Evolutionary conservation across 2,113 vertebrate genomes (phyloP), one percentile per base, ranked within the genome.

Genomic region (Halcyon malimbica): DNA sequence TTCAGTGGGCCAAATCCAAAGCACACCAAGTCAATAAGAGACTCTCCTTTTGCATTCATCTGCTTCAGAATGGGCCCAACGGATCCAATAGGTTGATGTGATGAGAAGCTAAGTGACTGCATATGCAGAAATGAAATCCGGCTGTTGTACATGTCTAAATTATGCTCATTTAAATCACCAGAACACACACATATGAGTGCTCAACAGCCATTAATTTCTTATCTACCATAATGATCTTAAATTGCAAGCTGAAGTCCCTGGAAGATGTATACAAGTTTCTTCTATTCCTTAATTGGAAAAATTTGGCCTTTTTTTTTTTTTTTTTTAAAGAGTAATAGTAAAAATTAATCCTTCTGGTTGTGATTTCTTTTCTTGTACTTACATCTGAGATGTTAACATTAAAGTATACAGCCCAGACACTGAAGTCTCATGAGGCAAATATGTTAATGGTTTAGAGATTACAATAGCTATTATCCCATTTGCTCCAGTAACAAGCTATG

Each of bases 131-230:
- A 92, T 79, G 41, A 94, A 78, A 73, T 42, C 53, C 51, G 53
- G 19, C 77, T 84, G 56, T 69, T 1, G 9, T 51, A 65, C 78
- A 71, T 76, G 33, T 64, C 70, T 62, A 60, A 95, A 88, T 81
- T 23, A 39, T 46, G 50, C 81, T 83, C 29, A 69, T 90, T 93
- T 90, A 91, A 86, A 87, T 83, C 75, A 84, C 83, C 74, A 71
- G 88, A 86, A 54, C 33, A 31, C 70, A 25, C 33, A 31, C 67
- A 25, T 60, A 85, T 23, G 87, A 90, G 57, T 54, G 33, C 8
- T 88, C 89, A 89, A 67, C 46, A 69, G 68, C n/a, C 81, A 62
- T 78, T 96, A 57, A 73, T 96, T 46, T 83, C 50, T 89, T 95
- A 69, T 84, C 56, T 13, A 2, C 42, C 31, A 54, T 70, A 85